Evolutionary conservation across 2,797 vertebrate species (phyloP), one percentile per base, ranked within the genome.

Genomic region (Lacerta bilineata): DNA sequence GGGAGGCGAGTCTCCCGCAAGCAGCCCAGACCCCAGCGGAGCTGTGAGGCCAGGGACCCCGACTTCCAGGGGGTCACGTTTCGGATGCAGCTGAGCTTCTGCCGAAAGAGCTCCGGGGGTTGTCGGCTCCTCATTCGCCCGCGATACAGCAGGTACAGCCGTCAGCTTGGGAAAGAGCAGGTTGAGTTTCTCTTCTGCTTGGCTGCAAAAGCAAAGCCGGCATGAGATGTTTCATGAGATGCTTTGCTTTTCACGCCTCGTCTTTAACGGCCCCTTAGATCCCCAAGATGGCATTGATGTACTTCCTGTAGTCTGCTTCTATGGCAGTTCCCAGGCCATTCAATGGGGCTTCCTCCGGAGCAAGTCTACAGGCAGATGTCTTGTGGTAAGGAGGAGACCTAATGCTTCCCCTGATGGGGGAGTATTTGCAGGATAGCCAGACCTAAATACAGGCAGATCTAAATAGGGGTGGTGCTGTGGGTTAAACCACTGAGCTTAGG

Each of bases 41-140:
- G 98, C 3, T 96, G 95, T 0, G 96, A 98, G 80, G 92, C 96
- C 71, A 77, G 91, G 41, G 98, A 99, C 92, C 97, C 98, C 0
- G 68, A 90, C 10, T 98, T 99, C 87, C 95, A 96, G 86, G 98
- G 98, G 3, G 98, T 98, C 89, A 96, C 95, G 0, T 97, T 99
- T 92, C 96, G 96, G 90, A 98, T 99, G 95, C 95, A 96, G 81
- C 94, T 98, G 0, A 89, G 95, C 83, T 89, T 97, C 61, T 95
- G 96, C 1, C 80, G 94, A 88, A 91, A 94, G 50, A 91, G 91
- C 87, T 17, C 50, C 5, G 95, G 96, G 4, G 95, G 96, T 80
- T 97, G 95, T 91, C 96, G 94, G 29, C 98, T 99, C 25, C 95
- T 97, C 88, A 97, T 98, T 87, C 96, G 96, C 2, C 96, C 97